These are phyloP conservation scores for Hypothenemus hampei DNA, from an alignment of 1,140 invertebrate species.

Conservation along the genomic window DNA sequence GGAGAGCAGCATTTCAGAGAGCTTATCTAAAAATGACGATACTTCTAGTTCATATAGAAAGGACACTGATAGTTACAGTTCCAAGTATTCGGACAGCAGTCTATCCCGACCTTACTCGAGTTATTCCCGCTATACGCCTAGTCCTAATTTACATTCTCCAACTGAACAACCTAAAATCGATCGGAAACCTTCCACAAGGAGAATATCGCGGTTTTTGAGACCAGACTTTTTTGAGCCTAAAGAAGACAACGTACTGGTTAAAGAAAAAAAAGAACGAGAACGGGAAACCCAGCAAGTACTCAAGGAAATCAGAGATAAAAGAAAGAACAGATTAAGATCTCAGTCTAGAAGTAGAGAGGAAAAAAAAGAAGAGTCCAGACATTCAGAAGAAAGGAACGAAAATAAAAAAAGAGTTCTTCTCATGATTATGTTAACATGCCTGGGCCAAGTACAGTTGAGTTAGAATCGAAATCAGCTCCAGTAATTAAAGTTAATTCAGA, in stretches of 20 bases:
- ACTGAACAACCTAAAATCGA: conserved; percentile 32
- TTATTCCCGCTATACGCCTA: conserved; percentile 28
- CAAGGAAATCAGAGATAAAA: conserved; percentile 59
- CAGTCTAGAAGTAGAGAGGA: conserved; percentile 23
- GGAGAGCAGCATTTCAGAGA: conserved; percentile 40
- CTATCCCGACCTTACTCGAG: conserved; percentile 32
- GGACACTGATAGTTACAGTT: conserved; percentile 26
- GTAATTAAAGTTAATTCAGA: no score
- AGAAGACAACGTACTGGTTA: conserved; percentile 63
- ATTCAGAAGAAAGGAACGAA: not conserved
- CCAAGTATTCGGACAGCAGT: conserved; percentile 26
- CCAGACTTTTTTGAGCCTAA: conserved; percentile 73
- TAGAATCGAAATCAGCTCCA: no score
- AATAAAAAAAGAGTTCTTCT: conserved; percentile 13
- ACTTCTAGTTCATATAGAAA: conserved; percentile 27
- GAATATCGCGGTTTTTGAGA: conserved; percentile 66
- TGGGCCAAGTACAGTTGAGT: not conserved
- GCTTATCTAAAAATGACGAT: conserved; percentile 33
- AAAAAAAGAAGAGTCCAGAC: conserved; percentile 1
- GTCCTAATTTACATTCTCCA: conserved; percentile 21
- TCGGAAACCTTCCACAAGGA: conserved; percentile 37
- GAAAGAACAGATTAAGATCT: conserved; percentile 44
- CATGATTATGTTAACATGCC: conserved; percentile 33
- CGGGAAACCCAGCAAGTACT: conserved; percentile 59
- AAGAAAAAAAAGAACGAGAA: conserved; percentile 64